Conservation (phyloP, 1,140 invertebrate genomes). For the Ceratina australensis region DNA sequence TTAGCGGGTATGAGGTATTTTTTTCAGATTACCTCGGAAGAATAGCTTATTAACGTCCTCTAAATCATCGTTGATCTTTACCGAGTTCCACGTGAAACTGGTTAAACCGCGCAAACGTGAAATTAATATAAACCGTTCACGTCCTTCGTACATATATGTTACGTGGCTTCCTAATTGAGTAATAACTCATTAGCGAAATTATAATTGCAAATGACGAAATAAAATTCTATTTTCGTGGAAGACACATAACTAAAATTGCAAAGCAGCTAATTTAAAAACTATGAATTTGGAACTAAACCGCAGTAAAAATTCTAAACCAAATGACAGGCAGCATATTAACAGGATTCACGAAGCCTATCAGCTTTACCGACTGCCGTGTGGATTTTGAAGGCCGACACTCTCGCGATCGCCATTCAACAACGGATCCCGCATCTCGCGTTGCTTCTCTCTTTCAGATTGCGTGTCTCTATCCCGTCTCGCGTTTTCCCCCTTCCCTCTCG, state of each 20-base stretch:
- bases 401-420: constrained; percentile 5
- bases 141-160: too few relatives aligned
- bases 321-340: too few relatives aligned
- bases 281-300: background rate
- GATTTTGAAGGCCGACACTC: constrained; percentile 6
- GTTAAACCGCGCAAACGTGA: background rate
- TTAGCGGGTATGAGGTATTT: background rate
- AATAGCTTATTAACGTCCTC: background rate
- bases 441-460: background rate
- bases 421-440: background rate
- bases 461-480: background rate
- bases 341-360: background rate
- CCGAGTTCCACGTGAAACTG: background rate
- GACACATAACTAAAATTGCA: too few relatives aligned
- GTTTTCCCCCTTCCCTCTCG: constrained; percentile 36
- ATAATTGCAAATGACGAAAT: constrained; percentile 8
- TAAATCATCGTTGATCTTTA: background rate
- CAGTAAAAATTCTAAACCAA: too few relatives aligned
- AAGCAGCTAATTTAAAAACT: too few relatives aligned
- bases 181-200: background rate
- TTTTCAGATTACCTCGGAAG: background rate
- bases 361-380: background rate
- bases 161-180: too few relatives aligned
- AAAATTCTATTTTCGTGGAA: background rate
- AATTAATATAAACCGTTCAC: background rate